phyloP scores from a whole-genome alignment of 2,113 vertebrate genomes.

The Callipepla californica region DNA sequence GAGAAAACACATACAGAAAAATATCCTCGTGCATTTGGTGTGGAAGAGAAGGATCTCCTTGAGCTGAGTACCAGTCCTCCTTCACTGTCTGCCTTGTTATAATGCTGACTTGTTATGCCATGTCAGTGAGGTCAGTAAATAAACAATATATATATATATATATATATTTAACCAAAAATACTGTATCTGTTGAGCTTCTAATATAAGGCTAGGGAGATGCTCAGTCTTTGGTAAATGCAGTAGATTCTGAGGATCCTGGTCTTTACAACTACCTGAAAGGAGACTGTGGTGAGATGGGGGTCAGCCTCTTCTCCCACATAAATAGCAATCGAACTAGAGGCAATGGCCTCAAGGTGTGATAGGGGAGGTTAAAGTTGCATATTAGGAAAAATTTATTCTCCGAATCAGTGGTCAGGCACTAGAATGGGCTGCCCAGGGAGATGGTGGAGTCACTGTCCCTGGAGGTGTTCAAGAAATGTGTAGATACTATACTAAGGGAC shows the following conservation, averaged over 20 bases:
- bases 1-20: background rate
- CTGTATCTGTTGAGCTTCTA: background rate
- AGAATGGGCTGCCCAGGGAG: no score
- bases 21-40: accelerated
- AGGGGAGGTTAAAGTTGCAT: no score
- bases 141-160: background rate
- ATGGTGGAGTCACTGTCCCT: no score
- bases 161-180: background rate
- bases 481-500: no score
- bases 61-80: background rate
- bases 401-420: no score
- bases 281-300: no score
- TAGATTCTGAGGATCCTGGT: background rate
- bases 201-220: background rate
- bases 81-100: background rate
- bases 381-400: no score
- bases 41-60: background rate
- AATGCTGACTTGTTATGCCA: background rate
- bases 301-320: no score
- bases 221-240: background rate
- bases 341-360: no score
- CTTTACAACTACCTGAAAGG: no score
- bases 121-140: background rate
- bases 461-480: no score
- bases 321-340: no score